These are phyloP conservation scores for Tricholaema leucomelas DNA, from an alignment of 2,113 vertebrate genomes.

Conservation along the genomic window DNA sequence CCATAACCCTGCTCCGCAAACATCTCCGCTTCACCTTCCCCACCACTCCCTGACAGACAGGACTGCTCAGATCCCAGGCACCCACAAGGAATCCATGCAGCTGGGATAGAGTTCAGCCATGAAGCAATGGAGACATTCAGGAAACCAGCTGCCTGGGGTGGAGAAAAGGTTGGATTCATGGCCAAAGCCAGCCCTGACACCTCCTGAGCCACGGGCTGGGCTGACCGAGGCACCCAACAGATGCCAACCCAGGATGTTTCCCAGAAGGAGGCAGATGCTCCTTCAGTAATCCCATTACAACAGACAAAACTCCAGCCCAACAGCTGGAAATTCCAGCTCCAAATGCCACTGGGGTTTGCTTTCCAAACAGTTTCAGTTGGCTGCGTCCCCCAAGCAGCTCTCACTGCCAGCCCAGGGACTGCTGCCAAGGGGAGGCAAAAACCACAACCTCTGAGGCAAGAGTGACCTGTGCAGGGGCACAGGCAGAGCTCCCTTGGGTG, in stretches of 20 bases:
- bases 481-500: not conserved
- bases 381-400: not conserved
- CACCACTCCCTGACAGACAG: rapidly evolving
- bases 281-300: not conserved
- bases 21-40: not conserved
- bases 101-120: not conserved
- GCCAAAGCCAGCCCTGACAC: not conserved
- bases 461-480: not conserved
- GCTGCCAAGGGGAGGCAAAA: not conserved
- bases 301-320: not conserved
- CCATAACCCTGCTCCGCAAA: not conserved
- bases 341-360: not conserved
- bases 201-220: not conserved
- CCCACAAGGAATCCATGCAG: not conserved
- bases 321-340: constrained; percentile 57
- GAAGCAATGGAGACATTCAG: not conserved
- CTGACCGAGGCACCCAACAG: not conserved
- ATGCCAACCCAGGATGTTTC: not conserved
- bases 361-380: not conserved
- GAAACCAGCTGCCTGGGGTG: not conserved
- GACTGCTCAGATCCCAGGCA: not conserved
- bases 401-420: not conserved
- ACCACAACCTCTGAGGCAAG: not conserved
- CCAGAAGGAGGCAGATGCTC: constrained; percentile 14
- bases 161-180: not conserved